A percentile compares a stretch with the other conserved stretches of the same genome.
phyloP scores from a whole-genome alignment of 2,113 vertebrate species.

The Panurus biarmicus region DNA sequence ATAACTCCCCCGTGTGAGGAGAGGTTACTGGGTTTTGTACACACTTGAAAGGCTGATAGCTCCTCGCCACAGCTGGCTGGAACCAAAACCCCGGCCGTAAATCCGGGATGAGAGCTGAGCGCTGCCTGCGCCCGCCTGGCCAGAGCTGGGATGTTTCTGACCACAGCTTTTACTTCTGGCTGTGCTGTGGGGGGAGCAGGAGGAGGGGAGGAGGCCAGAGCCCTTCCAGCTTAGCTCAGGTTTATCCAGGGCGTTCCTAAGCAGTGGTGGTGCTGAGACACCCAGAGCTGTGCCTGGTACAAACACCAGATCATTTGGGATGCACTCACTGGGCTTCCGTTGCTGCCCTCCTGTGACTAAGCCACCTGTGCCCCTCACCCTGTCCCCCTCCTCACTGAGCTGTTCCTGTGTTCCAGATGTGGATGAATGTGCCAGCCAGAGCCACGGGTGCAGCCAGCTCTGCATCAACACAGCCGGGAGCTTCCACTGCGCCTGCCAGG shows the following conservation, averaged over 20 bases:
- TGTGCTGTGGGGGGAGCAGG: background rate
- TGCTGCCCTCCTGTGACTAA: background rate
- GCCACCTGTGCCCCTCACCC: accelerated
- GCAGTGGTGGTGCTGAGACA: background rate
- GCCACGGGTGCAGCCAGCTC: slow-evolving; percentile 70
- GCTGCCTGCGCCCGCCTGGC: background rate
- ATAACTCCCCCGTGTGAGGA: slow-evolving; percentile 50
- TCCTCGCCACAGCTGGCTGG: slow-evolving; percentile 24
- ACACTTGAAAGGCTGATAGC: slow-evolving; percentile 45
- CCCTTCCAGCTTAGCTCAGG: background rate
- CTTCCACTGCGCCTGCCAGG: slow-evolving; percentile 74
- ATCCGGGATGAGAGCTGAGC: background rate
- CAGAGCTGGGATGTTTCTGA: background rate
- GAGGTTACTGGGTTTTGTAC: slow-evolving; percentile 46
- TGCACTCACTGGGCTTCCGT: background rate
- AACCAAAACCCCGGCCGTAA: slow-evolving; percentile 25
- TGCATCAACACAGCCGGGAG: slow-evolving; percentile 83
- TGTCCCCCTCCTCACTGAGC: background rate
- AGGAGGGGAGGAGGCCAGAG: background rate
- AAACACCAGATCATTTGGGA: accelerated
- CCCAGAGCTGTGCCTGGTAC: background rate
- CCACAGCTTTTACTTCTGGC: background rate
- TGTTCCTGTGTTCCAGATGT: slow-evolving; percentile 69
- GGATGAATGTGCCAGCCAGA: slow-evolving; percentile 75
- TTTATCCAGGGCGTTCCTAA: background rate